Evolutionary conservation across 2,797 vertebrate species (phyloP).

Genomic region (Oceanodroma leucorhoa): DNA sequence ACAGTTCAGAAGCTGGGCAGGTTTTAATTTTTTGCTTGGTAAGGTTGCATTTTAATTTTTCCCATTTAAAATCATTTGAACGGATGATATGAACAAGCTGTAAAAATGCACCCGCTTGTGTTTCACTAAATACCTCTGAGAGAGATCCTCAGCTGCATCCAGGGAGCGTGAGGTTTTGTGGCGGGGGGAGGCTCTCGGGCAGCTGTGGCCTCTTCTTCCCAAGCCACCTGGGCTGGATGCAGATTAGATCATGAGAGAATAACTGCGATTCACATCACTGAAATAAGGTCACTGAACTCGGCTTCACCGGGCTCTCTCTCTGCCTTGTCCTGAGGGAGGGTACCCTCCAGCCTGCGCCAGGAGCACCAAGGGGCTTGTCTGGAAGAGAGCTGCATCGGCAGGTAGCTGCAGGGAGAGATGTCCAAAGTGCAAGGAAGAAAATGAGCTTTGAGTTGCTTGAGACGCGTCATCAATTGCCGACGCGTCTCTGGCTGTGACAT

Average conservation of each 20-base stretch:
- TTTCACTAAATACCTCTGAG: not conserved
- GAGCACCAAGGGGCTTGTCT: not conserved
- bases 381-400: not conserved
- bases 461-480: fast-evolving
- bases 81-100: not conserved
- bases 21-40: slow-evolving; percentile 11
- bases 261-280: not conserved
- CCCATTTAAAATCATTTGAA: not conserved
- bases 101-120: not conserved
- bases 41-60: slow-evolving; percentile 34
- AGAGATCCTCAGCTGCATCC: not conserved
- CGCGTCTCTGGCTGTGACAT: not conserved
- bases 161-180: not conserved
- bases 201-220: not conserved
- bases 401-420: not conserved
- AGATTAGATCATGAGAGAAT: not conserved
- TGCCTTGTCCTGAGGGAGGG: not conserved
- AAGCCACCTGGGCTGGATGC: not conserved
- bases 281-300: not conserved
- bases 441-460: not conserved
- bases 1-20: not conserved
- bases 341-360: not conserved
- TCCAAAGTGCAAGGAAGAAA: not conserved
- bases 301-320: fast-evolving
- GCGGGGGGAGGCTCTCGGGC: fast-evolving